Evolutionary conservation across 1,140 invertebrate genomes (phyloP).

Genomic region (Papilio xuthus): DNA sequence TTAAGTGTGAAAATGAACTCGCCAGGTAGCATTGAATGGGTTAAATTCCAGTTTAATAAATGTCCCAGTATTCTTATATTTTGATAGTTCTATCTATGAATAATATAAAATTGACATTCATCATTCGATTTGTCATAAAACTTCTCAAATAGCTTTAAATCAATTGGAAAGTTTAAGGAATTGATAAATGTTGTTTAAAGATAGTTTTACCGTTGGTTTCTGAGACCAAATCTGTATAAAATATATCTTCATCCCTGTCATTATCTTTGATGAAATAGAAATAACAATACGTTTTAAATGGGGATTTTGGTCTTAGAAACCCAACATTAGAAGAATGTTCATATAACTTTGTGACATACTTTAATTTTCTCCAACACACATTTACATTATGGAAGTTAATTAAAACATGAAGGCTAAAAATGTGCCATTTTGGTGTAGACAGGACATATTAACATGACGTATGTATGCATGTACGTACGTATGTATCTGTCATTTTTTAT

Average conservation of each 20-base stretch:
- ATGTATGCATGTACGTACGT: too few relatives aligned
- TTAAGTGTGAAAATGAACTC: background rate
- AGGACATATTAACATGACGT: background rate
- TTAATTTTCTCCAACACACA: background rate
- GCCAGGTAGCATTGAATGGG: background rate
- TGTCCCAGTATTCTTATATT: background rate
- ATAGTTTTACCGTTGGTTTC: background rate
- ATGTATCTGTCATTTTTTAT: background rate
- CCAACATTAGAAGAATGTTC: too few relatives aligned
- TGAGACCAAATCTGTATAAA: too few relatives aligned
- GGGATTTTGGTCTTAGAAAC: too few relatives aligned
- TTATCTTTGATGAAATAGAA: too few relatives aligned
- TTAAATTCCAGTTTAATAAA: background rate
- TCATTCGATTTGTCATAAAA: too few relatives aligned
- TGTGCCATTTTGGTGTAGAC: constrained; percentile 2
- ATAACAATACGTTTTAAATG: too few relatives aligned
- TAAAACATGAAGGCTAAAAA: constrained; percentile 15
- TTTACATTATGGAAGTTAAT: background rate
- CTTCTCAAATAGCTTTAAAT: background rate
- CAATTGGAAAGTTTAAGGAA: background rate
- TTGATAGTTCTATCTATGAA: too few relatives aligned
- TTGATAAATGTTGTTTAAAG: constrained; percentile 2
- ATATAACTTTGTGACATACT: background rate
- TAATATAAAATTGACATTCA: too few relatives aligned
- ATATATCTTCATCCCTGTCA: too few relatives aligned